Conservation (phyloP, 2,113 vertebrate genomes). For the Plecotus auritus region DNA sequence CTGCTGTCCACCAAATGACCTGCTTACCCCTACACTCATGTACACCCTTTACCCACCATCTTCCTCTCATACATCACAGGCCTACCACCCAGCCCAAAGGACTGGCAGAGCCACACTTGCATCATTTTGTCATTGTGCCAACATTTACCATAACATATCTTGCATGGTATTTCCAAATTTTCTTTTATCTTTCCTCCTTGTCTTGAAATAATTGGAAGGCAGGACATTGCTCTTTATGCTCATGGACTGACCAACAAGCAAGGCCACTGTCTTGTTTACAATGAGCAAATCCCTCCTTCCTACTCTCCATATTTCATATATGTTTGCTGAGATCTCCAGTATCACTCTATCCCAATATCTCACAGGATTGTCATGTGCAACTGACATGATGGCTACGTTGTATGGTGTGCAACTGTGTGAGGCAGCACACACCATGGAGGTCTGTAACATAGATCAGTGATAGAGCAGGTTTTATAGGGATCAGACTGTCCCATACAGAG, state of each 20-base stretch:
- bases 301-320: too few relatives aligned
- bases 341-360: neutral
- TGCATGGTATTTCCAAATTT: neutral
- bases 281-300: neutral
- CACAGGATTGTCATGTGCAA: neutral
- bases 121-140: neutral
- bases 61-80: neutral
- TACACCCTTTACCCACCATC: fast-evolving
- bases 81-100: too few relatives aligned
- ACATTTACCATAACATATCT: fast-evolving
- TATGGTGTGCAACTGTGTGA: too few relatives aligned
- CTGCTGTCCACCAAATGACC: neutral
- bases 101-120: neutral
- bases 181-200: neutral
- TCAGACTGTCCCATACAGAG: neutral
- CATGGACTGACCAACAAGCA: neutral
- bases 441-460: too few relatives aligned
- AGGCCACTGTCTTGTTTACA: neutral
- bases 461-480: too few relatives aligned
- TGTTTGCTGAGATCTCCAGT: neutral
- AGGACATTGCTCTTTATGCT: neutral
- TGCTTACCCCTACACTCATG: fast-evolving
- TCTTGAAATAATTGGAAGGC: neutral
- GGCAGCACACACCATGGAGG: neutral
- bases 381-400: neutral